Evolutionary conservation across 2,888 invertebrate genomes (phyloP).

Genomic region (Drosophila trichaetosa): DNA sequence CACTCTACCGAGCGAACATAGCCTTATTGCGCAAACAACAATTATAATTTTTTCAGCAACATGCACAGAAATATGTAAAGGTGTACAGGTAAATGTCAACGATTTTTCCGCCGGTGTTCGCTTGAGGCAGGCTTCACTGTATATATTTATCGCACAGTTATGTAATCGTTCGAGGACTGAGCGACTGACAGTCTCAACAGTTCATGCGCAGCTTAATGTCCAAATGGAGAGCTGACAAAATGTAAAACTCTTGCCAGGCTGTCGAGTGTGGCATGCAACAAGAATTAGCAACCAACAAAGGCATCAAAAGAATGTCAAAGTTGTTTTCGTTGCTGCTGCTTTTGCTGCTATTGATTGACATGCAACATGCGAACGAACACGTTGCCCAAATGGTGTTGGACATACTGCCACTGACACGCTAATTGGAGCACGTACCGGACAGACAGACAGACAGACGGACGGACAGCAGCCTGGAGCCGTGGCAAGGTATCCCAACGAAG

Average conservation of each 20-base stretch:
- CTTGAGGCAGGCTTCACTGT: neutral
- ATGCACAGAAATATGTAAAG: neutral
- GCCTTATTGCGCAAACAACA: neutral
- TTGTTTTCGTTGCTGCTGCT: constrained; percentile 5
- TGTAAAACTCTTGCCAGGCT: constrained; percentile 39
- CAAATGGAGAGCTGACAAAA: constrained; percentile 49
- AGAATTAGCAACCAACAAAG: constrained; percentile 61
- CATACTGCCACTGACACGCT: constrained; percentile 54
- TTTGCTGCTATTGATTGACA: constrained; percentile 69
- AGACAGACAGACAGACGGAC: constrained; percentile 6
- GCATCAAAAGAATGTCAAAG: constrained; percentile 43
- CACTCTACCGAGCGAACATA: neutral
- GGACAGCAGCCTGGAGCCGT: neutral
- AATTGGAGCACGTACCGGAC: constrained; percentile 70
- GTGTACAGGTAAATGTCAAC: neutral
- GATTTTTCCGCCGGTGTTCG: too few species aligned
- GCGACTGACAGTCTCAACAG: constrained; percentile 17
- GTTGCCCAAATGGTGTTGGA: constrained; percentile 54
- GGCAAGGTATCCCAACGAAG: constrained; percentile 45
- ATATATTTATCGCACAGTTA: neutral
- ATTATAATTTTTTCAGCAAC: neutral
- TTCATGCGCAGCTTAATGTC: constrained; percentile 58
- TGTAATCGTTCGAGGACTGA: neutral
- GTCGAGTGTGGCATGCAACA: constrained; percentile 67
- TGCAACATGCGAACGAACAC: constrained; percentile 55